phyloP scores from a whole-genome alignment of 2,113 vertebrate genomes.

The Ornithorhynchus anatinus region DNA sequence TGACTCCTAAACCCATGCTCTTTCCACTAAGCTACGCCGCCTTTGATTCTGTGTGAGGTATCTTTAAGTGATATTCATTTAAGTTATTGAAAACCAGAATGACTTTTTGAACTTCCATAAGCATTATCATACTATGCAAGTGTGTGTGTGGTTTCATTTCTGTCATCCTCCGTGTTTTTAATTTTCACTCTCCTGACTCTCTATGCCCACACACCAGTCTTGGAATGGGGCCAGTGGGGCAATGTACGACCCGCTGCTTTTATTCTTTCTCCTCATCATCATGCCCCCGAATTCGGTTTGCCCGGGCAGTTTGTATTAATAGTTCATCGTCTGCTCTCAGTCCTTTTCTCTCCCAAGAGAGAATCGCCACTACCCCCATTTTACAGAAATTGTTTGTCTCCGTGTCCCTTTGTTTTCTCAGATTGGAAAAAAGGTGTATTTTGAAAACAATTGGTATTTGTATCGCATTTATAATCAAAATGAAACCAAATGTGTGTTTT shows the following conservation, averaged over 20 bases:
- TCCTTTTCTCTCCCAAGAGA: neutral
- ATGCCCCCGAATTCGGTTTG: conserved; percentile 22
- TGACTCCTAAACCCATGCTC: no score
- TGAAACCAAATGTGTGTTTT: neutral
- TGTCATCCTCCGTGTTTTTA: conserved; percentile 1
- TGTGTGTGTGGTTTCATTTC: conserved; percentile 50
- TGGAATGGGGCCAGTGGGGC: conserved; percentile 3
- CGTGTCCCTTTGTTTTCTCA: conserved; percentile 62
- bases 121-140: conserved; percentile 75
- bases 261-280: conserved; percentile 15
- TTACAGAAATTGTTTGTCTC: conserved; percentile 44
- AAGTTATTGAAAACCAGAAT: conserved; percentile 72
- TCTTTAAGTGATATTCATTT: conserved; percentile 74
- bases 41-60: conserved; percentile 78
- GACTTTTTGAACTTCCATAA: conserved; percentile 67
- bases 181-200: conserved; percentile 19
- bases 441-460: conserved; percentile 77
- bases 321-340: neutral
- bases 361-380: conserved; percentile 38
- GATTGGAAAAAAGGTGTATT: conserved; percentile 72
- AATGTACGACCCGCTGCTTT: conserved; percentile 24
- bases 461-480: conserved; percentile 73
- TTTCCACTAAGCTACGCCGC: no score
- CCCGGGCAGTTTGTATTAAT: no score
- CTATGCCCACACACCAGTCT: neutral